Conservation (phyloP, 2,113 vertebrate species). For the Vulpes vulpes region DNA sequence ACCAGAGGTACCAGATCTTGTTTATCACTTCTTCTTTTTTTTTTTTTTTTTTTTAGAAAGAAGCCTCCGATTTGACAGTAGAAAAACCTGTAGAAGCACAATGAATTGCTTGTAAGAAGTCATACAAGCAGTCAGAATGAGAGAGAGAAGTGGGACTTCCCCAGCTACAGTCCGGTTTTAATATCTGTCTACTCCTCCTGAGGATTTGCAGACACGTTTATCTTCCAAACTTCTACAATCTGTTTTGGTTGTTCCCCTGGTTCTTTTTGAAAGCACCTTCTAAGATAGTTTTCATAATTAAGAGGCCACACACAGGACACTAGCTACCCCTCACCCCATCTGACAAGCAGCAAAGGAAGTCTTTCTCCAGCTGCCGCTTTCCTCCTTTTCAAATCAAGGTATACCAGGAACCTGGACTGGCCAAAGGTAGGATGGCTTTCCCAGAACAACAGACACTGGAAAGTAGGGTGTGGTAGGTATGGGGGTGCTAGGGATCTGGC, state of each 20-base stretch:
- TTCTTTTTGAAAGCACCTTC: slow-evolving; percentile 11
- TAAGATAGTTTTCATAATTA: slow-evolving; percentile 28
- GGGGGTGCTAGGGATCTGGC: background rate
- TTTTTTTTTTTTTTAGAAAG: background rate
- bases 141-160: background rate
- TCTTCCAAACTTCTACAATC: background rate
- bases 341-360: background rate
- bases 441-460: background rate
- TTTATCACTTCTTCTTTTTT: background rate
- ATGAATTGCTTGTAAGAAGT: background rate
- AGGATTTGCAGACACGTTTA: background rate
- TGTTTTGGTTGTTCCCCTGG: background rate
- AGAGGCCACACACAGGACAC: background rate
- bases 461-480: background rate
- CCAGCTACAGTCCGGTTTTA: background rate
- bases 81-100: slow-evolving; percentile 15
- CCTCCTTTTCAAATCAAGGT: background rate
- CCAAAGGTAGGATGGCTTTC: background rate
- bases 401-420: background rate
- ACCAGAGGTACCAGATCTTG: background rate
- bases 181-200: background rate
- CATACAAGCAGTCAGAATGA: background rate
- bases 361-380: background rate
- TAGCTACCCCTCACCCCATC: background rate
- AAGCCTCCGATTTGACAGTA: background rate